Percentiles rank a stretch among this genome's conserved stretches.
phyloP scores from a whole-genome alignment of 2,888 invertebrate species.

The Myopa testacea region DNA sequence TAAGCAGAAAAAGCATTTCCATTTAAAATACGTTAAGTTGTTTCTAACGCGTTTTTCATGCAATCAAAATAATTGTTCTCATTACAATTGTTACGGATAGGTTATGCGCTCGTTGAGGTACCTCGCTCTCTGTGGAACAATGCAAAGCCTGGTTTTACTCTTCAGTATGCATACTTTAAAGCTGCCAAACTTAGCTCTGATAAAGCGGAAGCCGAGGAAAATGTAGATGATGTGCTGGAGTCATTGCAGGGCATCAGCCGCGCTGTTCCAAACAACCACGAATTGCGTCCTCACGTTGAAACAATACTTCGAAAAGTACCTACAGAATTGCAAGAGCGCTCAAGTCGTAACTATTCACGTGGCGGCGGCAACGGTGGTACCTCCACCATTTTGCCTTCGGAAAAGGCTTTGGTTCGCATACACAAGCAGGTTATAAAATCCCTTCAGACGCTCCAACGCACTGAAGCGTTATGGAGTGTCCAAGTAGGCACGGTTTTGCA shows the following conservation, averaged over 20 bases:
- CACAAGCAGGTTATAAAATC: slow-evolving; percentile 94
- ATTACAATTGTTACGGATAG: slow-evolving; percentile 53
- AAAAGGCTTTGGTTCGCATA: slow-evolving; percentile 87
- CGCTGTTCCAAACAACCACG: slow-evolving; percentile 80
- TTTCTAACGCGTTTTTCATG: background rate
- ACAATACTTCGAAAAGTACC: slow-evolving; percentile 92
- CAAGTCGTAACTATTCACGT: slow-evolving; percentile 72
- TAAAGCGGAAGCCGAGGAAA: slow-evolving; percentile 97
- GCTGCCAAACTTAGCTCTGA: slow-evolving; percentile 94
- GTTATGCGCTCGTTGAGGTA: slow-evolving; percentile 96
- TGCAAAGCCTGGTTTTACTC: slow-evolving; percentile 84
- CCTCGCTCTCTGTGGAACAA: slow-evolving; percentile 92
- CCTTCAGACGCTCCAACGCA: slow-evolving; percentile 90
- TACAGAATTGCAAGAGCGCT: slow-evolving; percentile 79
- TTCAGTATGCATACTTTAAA: slow-evolving; percentile 91
- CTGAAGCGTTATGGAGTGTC: slow-evolving; percentile 93
- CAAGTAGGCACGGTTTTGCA: slow-evolving; percentile 83
- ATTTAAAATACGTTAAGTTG: background rate
- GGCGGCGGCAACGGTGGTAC: slow-evolving; percentile 71
- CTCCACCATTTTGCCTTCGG: slow-evolving; percentile 77
- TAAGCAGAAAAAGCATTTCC: slow-evolving; percentile 42
- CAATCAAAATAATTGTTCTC: background rate
- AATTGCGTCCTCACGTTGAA: slow-evolving; percentile 83
- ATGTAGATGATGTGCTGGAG: slow-evolving; percentile 93
- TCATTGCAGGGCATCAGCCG: slow-evolving; percentile 86